A percentile compares a stretch with the other conserved stretches of the same genome.
These are phyloP conservation scores for Heterocephalus glaber DNA, from an alignment of 2,113 vertebrate genomes.

Conservation along the genomic window DNA sequence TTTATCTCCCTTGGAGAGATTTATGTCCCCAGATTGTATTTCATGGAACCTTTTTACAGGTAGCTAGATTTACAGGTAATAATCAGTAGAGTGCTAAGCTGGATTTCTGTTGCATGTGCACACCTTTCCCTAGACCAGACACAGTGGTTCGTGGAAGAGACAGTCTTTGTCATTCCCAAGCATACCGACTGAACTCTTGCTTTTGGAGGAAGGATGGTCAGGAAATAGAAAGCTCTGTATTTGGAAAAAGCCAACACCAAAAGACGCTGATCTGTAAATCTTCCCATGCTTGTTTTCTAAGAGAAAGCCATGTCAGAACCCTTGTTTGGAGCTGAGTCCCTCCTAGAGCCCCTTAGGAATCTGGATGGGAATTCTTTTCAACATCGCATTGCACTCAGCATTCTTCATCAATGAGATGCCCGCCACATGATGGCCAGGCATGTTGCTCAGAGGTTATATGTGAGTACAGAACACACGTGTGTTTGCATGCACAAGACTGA, in stretches of 20 bases:
- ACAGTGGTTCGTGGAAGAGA: neutral
- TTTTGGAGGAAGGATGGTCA: neutral
- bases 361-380: neutral
- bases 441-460: neutral
- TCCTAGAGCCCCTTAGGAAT: neutral
- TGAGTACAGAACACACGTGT: neutral
- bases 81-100: conserved; percentile 67
- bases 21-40: conserved; percentile 70
- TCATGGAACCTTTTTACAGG: conserved; percentile 68
- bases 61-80: conserved; percentile 72
- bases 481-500: neutral
- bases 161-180: neutral
- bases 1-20: conserved; percentile 73
- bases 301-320: neutral
- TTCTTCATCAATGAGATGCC: neutral
- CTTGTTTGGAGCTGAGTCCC: neutral
- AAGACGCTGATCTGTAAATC: neutral
- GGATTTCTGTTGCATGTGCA: conserved; percentile 49
- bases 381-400: neutral
- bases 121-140: conserved; percentile 5
- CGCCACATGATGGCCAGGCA: neutral
- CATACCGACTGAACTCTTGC: neutral
- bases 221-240: neutral
- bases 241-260: neutral
- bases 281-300: neutral